These are phyloP conservation scores for Actinia equina DNA, from an alignment of 64 coral and sea anemone species.

Conservation along the genomic window DNA sequence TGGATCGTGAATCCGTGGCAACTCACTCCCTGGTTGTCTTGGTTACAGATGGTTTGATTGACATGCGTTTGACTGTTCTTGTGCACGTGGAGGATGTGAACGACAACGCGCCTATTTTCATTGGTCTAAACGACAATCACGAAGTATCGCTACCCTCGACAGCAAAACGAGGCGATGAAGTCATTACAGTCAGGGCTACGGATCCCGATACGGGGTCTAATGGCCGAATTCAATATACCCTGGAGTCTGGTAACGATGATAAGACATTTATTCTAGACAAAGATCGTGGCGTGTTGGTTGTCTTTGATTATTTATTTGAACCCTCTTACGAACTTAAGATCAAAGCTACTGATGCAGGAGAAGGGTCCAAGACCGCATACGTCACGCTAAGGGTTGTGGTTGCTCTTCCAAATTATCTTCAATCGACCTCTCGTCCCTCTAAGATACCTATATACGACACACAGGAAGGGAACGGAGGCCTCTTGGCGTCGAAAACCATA, in stretches of 20 bases:
- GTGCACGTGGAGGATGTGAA: slow-evolving; percentile 62
- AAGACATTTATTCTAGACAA: slow-evolving; percentile 55
- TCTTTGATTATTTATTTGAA: slow-evolving; percentile 43
- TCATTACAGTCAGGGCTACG: slow-evolving; percentile 49
- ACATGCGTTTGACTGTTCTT: slow-evolving; percentile 14
- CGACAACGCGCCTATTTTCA: slow-evolving; percentile 78
- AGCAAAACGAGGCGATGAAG: slow-evolving; percentile 56
- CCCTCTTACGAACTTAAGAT: slow-evolving; percentile 56
- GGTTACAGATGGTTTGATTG: slow-evolving; percentile 50
- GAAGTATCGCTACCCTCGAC: slow-evolving; percentile 49
- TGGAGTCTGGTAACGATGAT: slow-evolving; percentile 57
- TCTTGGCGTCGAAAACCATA: slow-evolving; percentile 50
- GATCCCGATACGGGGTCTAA: slow-evolving; percentile 69
- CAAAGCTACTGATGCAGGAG: slow-evolving; percentile 66
- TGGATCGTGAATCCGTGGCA: slow-evolving; percentile 58
- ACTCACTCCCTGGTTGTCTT: slow-evolving; percentile 41
- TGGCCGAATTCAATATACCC: slow-evolving; percentile 54
- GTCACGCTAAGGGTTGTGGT: slow-evolving; percentile 21
- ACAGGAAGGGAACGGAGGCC: slow-evolving; percentile 7
- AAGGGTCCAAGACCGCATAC: slow-evolving; percentile 15
- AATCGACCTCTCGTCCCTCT: not conserved
- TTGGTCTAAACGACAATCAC: slow-evolving; percentile 48
- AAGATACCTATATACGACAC: slow-evolving; percentile 42
- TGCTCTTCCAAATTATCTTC: not conserved
- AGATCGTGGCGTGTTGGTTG: slow-evolving; percentile 49